Base-by-base conservation (phyloP, 2,888 invertebrate species). In the Lithodes maja region DNA sequence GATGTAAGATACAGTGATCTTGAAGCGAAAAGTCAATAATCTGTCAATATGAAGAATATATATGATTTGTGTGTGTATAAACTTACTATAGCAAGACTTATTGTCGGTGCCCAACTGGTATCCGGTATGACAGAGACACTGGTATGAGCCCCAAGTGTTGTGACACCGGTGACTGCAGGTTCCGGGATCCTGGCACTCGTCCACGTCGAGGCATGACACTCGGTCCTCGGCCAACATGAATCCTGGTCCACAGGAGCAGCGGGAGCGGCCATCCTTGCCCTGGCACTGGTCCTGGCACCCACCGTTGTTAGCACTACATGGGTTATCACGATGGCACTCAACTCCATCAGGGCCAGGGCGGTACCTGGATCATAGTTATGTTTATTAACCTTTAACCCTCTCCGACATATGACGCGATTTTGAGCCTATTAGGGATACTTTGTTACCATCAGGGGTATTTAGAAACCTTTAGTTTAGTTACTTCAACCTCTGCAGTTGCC, bases 41-140 rank as follows among this genome's bases (percentile, higher is more conserved):
- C 33, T 33, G 33, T 33, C 33, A 33, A 33, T 33, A 33, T 17
- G 1, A 53, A 33, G 12, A 15, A 12, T 69, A 33, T 50, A 33
- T 50, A 50, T n/a, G n/a, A 15, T 3, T n/a, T 50, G 0, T 79
- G 50, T 5, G 68, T 9, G 33, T 1, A 69, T 69, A 17, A n/a
- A 83, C 90, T 88, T 87, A 90, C 90, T 84, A 75, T 83, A 85
- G 49, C 90, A 90, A 15, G 87, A 87, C 33, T 68, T 85, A n/a
- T 82, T 74, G 74, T 90, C 90, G 17, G 87, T 77, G 74, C 86
- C 87, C 3, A 90, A 80, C 50, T 86, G 82, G 68, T 83, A 90
- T 2, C 90, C 90, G 0, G 87, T 12, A 33, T 79, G 68, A 68
- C 90, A 90, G 54, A 84, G 33, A 54, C 90, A 90, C 17, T 79